Evolutionary conservation across 2,797 vertebrate genomes (phyloP).

Genomic region (Myotis myotis): DNA sequence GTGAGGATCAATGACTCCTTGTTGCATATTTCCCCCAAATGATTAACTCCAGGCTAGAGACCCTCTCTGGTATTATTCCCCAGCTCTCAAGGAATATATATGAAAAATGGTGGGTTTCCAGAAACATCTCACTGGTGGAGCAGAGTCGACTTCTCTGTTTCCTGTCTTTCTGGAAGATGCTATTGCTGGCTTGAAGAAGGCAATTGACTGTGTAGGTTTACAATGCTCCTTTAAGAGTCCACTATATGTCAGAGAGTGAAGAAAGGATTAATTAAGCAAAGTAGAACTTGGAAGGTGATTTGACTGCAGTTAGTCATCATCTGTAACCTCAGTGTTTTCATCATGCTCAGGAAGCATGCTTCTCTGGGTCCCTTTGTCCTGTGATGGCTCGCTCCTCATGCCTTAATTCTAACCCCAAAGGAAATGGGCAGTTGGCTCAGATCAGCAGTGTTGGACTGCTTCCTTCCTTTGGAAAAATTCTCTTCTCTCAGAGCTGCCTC

Average conservation of each 20-base stretch:
- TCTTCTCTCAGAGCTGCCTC: not conserved
- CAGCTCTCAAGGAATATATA: not conserved
- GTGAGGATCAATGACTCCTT: not conserved
- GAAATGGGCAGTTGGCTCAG: not conserved
- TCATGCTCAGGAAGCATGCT: not conserved
- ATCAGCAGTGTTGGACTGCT: not conserved
- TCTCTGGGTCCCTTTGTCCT: not conserved
- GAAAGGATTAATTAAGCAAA: constrained; percentile 38
- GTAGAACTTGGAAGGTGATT: constrained; percentile 32
- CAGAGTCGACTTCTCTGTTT: not conserved
- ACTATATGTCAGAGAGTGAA: not conserved
- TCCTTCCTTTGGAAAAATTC: constrained; percentile 19
- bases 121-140: not conserved
- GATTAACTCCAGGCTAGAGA: not conserved
- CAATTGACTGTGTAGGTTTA: not conserved
- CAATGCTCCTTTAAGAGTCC: constrained; percentile 4
- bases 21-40: not conserved
- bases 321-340: not conserved
- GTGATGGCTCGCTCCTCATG: not conserved
- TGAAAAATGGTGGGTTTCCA: not conserved
- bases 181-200: not conserved
- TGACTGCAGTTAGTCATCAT: not conserved
- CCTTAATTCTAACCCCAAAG: not conserved
- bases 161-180: not conserved
- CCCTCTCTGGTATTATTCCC: not conserved